A percentile compares a stretch with the other conserved stretches of the same genome.
Evolutionary conservation across 2,888 invertebrate genomes (phyloP).

Genomic region (Phania funesta): DNA sequence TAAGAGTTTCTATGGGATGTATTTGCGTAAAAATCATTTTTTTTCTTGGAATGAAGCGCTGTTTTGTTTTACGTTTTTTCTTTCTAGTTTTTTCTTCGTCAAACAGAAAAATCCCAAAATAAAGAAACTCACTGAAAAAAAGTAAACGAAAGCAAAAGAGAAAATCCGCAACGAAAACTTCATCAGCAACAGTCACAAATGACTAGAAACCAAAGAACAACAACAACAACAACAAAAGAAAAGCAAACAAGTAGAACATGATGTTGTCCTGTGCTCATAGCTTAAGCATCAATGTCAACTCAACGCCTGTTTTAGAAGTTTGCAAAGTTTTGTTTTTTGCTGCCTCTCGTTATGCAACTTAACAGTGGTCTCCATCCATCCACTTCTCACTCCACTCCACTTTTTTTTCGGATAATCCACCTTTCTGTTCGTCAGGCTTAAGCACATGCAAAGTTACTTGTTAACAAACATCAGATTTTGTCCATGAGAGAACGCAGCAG

Average conservation of each 20-base stretch:
- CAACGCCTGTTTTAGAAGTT: conserved; percentile 59
- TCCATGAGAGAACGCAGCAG: neutral
- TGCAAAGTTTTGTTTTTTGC: conserved; percentile 30
- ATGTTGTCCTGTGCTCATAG: conserved; percentile 45
- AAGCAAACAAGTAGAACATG: conserved; percentile 45
- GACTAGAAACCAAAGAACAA: conserved; percentile 25
- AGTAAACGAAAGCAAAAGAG: neutral
- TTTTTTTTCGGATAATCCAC: conserved; percentile 29
- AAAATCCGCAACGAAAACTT: conserved; percentile 10
- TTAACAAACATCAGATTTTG: conserved; percentile 18
- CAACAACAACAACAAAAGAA: neutral
- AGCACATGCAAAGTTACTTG: conserved; percentile 21
- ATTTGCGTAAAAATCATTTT: neutral
- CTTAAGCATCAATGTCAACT: conserved; percentile 62
- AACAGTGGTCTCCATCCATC: neutral
- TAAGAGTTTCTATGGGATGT: too few relatives aligned
- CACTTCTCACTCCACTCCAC: neutral
- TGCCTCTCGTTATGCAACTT: conserved; percentile 14
- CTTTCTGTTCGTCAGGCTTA: conserved; percentile 33
- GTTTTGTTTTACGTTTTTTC: neutral
- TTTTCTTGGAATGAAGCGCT: neutral
- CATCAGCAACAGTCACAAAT: conserved; percentile 48
- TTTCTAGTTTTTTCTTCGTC: neutral
- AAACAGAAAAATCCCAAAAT: conserved; percentile 10
- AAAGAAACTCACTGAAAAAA: neutral